Evolutionary conservation across 92 coral and sea anemone genomes (phyloP), one percentile per base, ranked within the genome.

Genomic region (Zoanthus gigantus): DNA sequence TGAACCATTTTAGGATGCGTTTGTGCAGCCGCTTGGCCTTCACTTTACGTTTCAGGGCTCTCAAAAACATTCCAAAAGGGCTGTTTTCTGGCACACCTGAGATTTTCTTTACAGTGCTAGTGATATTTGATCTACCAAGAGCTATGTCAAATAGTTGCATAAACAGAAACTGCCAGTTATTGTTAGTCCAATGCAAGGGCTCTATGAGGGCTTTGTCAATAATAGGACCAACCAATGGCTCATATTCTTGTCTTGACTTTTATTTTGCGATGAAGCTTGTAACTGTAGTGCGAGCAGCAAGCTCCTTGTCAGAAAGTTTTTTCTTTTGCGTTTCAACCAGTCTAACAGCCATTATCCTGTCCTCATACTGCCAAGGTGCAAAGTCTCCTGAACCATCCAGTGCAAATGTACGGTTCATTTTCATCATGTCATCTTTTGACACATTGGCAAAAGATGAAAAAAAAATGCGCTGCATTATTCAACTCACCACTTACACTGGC

Each of bases 371-470:
- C 92, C 92, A 90, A 29, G 92, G 89, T 47, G 57, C 31, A 67
- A 81, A 89, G 54, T 83, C 71, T 63, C 71, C 77, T 8, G 11
- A 31, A 30, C 46, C 47, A 31, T 71, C 86, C 75, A 30, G 75
- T 73, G 78, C 86, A 85, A 47, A 84, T 45, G 81, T 77, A n/a
- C 71, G 53, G 28, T 82, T 82, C 54, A 78, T 72, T 69, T 90
- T 85, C 57, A 66, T 71, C 18, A 73, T 76, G 44, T 89, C 84
- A 71, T 53, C 10, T 45, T 34, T 34, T 4, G 71, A 50, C 84
- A 84, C 89, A 89, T 89, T 84, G 32, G 92, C 85, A 84, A 84
- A 89, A 31, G 89, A 89, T 53, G 85, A 89, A 77, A 84, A 77
- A 76, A 84, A 90, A 29, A 58, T 58, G 50, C 8, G 89, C 85